phyloP scores from a whole-genome alignment of 2,113 vertebrate genomes.

The Pelobates fuscus region DNA sequence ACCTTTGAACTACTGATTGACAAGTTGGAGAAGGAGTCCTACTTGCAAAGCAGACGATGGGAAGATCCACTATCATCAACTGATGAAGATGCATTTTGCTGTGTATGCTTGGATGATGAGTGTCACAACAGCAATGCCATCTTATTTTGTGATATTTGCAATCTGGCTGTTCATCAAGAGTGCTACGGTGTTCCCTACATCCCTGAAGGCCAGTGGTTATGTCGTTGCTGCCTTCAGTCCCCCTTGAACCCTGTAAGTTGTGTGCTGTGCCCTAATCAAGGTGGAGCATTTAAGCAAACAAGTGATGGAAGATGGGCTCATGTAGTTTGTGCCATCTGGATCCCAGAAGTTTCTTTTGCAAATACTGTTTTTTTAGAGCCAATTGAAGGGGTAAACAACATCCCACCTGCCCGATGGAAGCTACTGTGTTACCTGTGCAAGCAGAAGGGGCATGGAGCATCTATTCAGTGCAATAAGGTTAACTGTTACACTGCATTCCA shows the following conservation, averaged over 20 bases:
- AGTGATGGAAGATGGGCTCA: slow-evolving; percentile 94
- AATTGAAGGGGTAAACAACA: slow-evolving; percentile 90
- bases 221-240: slow-evolving; percentile 95
- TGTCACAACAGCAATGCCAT: slow-evolving; percentile 98
- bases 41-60: slow-evolving; percentile 83
- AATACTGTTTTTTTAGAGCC: slow-evolving; percentile 98
- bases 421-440: slow-evolving; percentile 95
- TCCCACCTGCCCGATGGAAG: slow-evolving; percentile 93
- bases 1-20: slow-evolving; percentile 91
- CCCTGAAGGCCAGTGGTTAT: slow-evolving; percentile 96
- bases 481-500: slow-evolving; percentile 99
- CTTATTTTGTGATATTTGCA: slow-evolving; percentile 96
- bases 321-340: slow-evolving; percentile 97
- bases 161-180: slow-evolving; percentile 96
- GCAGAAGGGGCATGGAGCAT: slow-evolving; percentile 89
- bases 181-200: slow-evolving; percentile 97
- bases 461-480: slow-evolving; percentile 95
- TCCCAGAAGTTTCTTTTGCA: slow-evolving; percentile 96
- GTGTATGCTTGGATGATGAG: slow-evolving; percentile 96
- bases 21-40: slow-evolving; percentile 90
- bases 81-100: slow-evolving; percentile 96
- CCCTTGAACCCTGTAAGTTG: slow-evolving; percentile 92
- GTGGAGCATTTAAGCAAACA: slow-evolving; percentile 97
- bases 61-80: slow-evolving; percentile 81
- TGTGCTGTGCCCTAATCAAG: slow-evolving; percentile 92